Evolutionary conservation across 2,113 vertebrate species (phyloP).

Genomic region (mouse (Mus musculus)): DNA sequence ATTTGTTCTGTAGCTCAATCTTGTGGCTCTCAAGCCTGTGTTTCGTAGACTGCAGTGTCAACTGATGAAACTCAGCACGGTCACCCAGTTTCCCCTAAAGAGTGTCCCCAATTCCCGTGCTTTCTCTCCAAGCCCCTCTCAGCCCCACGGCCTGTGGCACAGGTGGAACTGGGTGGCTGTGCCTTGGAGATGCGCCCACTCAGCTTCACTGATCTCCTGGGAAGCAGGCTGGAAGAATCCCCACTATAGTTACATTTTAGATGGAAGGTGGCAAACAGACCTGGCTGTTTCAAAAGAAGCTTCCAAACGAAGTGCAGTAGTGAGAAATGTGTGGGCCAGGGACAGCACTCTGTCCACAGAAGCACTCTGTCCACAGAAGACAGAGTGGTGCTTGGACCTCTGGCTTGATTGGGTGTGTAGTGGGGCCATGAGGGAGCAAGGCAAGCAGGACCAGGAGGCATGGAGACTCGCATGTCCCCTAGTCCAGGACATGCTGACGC

Average conservation of each 20-base stretch:
- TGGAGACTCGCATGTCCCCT: background rate
- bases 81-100: background rate
- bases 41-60: no score
- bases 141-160: background rate
- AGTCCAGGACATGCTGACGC: background rate
- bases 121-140: background rate
- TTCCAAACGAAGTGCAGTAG: background rate
- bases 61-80: background rate
- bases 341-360: background rate
- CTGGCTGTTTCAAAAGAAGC: background rate
- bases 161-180: background rate
- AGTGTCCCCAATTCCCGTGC: rapidly evolving
- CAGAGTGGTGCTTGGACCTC: background rate
- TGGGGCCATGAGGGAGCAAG: rapidly evolving
- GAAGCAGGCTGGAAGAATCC: background rate
- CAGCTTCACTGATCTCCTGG: background rate
- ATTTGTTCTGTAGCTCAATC: background rate
- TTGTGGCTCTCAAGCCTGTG: background rate
- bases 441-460: background rate
- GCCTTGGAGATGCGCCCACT: background rate
- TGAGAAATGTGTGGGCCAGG: no score
- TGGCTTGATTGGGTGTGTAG: rapidly evolving
- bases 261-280: background rate
- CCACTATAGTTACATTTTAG: background rate
- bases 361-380: background rate